These are phyloP conservation scores for Pogonocherus hispidulus DNA, from an alignment of 2,888 invertebrate species.

Conservation along the genomic window DNA sequence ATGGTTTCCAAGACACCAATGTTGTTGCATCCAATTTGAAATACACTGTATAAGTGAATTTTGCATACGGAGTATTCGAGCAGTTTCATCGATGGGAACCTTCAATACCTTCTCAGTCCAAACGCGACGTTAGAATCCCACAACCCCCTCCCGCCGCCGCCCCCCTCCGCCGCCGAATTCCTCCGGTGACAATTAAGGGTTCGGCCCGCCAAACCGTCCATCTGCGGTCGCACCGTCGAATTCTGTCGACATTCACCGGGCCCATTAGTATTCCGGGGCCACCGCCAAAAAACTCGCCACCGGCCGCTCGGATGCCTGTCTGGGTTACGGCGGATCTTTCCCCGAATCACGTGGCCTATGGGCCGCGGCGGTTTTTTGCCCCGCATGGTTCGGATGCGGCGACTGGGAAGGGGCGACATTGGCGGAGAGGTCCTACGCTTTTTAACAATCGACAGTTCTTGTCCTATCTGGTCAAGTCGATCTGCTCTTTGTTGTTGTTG, in stretches of 20 bases:
- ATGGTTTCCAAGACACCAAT: too few relatives aligned
- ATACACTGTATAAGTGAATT: too few relatives aligned
- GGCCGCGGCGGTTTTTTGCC: conserved; percentile 51
- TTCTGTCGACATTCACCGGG: conserved; percentile 29
- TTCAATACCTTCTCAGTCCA: neutral
- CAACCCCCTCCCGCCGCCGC: too few relatives aligned
- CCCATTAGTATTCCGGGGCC: conserved; percentile 24
- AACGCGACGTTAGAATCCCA: neutral
- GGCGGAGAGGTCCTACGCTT: too few relatives aligned
- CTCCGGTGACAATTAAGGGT: conserved; percentile 52
- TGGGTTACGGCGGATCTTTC: conserved; percentile 57
- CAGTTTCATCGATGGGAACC: neutral
- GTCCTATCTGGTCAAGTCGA: too few relatives aligned
- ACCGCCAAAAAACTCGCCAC: conserved; percentile 9
- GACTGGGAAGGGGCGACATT: too few relatives aligned
- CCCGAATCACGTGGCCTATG: conserved; percentile 61
- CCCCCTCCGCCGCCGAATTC: conserved; percentile 44
- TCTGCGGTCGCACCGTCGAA: too few relatives aligned
- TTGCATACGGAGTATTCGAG: too few relatives aligned
- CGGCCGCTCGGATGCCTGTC: conserved; percentile 57
- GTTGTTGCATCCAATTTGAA: too few relatives aligned
- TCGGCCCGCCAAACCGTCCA: neutral
- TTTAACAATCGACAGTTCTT: too few relatives aligned
- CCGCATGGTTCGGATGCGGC: conserved; percentile 54
- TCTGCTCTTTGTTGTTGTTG: too few relatives aligned